A percentile compares a stretch with the other conserved stretches of the same genome.
Evolutionary conservation across 2,797 vertebrate genomes (phyloP).

Genomic region (Ataeniobius toweri): DNA sequence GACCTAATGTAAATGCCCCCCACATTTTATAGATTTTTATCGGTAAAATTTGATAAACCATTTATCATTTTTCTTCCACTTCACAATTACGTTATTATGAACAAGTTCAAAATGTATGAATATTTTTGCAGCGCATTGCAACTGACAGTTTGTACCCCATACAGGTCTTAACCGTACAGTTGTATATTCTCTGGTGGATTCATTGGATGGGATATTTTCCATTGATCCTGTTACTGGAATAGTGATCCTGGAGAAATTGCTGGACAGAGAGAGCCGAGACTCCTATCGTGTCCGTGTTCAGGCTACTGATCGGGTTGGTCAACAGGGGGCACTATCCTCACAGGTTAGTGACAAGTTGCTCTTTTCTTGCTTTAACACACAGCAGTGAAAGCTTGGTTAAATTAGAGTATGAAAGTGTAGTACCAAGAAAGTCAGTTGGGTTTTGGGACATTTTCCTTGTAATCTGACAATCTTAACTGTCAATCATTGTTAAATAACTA

Average conservation of each 20-base stretch:
- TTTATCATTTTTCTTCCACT: background rate
- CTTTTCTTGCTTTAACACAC: background rate
- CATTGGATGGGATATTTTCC: constrained; percentile 89
- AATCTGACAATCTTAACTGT: background rate
- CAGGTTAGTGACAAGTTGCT: constrained; percentile 64
- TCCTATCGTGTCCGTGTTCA: constrained; percentile 85
- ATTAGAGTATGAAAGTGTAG: background rate
- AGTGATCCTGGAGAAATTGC: constrained; percentile 86
- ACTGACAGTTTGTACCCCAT: constrained; percentile 11
- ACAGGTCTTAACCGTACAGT: constrained; percentile 90
- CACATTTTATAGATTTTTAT: background rate
- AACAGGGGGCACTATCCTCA: constrained; percentile 86
- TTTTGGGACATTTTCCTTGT: background rate
- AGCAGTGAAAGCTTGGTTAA: background rate
- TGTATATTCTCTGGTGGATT: constrained; percentile 88
- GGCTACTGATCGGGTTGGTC: constrained; percentile 87
- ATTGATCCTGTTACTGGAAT: constrained; percentile 90
- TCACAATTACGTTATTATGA: background rate
- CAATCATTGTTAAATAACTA: background rate
- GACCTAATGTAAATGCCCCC: background rate
- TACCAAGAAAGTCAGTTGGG: background rate
- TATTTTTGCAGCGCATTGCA: background rate
- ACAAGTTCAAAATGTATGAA: background rate
- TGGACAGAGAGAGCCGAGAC: constrained; percentile 91
- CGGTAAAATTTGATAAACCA: background rate